Evolutionary conservation across 2,113 vertebrate species (phyloP).

Genomic region (Pteruthius melanotis): DNA sequence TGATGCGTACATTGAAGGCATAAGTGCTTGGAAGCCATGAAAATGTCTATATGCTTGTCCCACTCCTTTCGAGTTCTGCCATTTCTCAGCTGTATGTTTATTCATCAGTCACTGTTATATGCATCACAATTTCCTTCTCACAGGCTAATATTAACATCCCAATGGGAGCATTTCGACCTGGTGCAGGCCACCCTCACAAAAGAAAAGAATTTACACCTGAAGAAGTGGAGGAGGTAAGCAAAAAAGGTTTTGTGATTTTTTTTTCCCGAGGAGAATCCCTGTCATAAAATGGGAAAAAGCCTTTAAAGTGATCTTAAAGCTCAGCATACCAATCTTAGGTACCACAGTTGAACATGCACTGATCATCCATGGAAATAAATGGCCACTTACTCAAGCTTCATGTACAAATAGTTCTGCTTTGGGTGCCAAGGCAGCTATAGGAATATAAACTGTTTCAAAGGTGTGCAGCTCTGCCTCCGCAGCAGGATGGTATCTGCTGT

Average conservation of each 20-base stretch:
- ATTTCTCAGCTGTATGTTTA: not conserved
- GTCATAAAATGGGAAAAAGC: not conserved
- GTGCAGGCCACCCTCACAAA: slow-evolving; percentile 91
- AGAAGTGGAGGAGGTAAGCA: slow-evolving; percentile 86
- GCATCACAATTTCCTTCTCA: slow-evolving; percentile 43
- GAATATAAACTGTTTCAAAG: not conserved
- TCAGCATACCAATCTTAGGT: not conserved
- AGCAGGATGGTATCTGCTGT: not conserved
- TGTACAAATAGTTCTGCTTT: not conserved
- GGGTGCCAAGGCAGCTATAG: not conserved
- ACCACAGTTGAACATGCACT: not conserved
- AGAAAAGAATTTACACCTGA: slow-evolving; percentile 89
- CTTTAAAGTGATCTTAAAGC: not conserved
- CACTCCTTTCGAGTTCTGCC: not conserved
- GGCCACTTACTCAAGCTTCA: not conserved
- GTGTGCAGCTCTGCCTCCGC: not conserved
- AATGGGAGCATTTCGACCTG: slow-evolving; percentile 96
- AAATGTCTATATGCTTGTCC: not conserved
- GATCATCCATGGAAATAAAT: not conserved
- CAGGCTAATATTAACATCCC: slow-evolving; percentile 99
- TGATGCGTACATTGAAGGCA: not conserved
- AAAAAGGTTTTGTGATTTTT: not conserved
- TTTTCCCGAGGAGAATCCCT: not conserved
- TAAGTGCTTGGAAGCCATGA: not conserved
- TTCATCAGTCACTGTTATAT: not conserved